phyloP scores from a whole-genome alignment of 2,888 invertebrate genomes.

The Rhagophthalmus giganteus region DNA sequence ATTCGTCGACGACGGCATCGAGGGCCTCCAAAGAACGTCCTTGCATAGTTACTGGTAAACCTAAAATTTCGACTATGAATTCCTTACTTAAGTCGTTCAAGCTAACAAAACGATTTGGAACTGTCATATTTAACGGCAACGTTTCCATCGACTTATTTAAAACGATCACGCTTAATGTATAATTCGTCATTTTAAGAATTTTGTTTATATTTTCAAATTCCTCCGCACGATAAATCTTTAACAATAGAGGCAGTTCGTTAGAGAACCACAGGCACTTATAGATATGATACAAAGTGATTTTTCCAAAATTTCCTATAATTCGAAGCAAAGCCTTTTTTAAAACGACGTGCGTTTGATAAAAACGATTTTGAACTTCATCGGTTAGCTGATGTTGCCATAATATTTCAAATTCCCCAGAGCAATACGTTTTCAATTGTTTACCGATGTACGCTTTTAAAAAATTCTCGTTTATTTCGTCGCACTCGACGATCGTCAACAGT shows the following conservation, averaged over 20 bases:
- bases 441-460: not conserved
- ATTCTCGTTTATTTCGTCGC: not conserved
- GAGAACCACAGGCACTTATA: conserved; percentile 1
- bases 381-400: not conserved
- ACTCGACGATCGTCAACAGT: not conserved
- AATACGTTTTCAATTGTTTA: not conserved
- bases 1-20: not conserved
- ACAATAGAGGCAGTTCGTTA: not conserved
- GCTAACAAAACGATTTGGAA: not conserved
- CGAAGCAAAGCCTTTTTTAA: not conserved
- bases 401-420: not conserved
- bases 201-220: not conserved
- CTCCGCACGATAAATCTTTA: not conserved
- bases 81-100: not conserved
- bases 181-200: not conserved
- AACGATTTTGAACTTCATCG: not conserved
- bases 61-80: not conserved
- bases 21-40: not conserved
- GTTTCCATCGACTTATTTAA: not conserved
- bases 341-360: not conserved
- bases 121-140: not conserved
- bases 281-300: not conserved
- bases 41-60: conserved; percentile 1
- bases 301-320: not conserved
- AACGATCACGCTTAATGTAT: not conserved